A percentile compares a stretch with the other conserved stretches of the same genome.
These are phyloP conservation scores for Polyommatus iphigenia DNA, from an alignment of 2,888 invertebrate genomes.

Conservation along the genomic window DNA sequence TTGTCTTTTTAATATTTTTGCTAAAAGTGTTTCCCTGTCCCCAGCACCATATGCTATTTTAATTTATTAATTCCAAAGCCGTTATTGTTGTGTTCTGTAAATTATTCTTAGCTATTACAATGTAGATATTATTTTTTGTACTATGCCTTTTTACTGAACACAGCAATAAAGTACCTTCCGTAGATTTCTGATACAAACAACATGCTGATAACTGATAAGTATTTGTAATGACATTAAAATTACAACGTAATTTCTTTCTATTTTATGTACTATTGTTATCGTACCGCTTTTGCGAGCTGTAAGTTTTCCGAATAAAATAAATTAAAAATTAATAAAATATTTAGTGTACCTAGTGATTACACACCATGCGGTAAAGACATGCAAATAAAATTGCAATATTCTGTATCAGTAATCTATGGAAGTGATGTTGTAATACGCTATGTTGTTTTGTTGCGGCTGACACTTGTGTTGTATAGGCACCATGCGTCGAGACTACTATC, in stretches of 20 bases:
- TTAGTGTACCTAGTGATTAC: too few relatives aligned
- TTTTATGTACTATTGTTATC: too few relatives aligned
- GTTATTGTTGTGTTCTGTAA: conserved; percentile 25
- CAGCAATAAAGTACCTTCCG: not conserved
- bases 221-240: not conserved
- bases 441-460: conserved; percentile 31
- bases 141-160: not conserved
- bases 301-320: too few relatives aligned
- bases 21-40: conserved; percentile 11
- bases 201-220: not conserved
- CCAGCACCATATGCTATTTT: conserved; percentile 3
- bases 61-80: not conserved
- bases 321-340: too few relatives aligned
- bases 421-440: conserved; percentile 3
- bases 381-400: not conserved
- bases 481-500: conserved; percentile 94
- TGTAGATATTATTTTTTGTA: not conserved
- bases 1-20: conserved; percentile 17
- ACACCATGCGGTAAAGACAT: too few relatives aligned
- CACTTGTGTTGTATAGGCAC: conserved; percentile 54
- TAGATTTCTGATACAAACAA: not conserved
- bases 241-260: too few relatives aligned
- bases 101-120: not conserved
- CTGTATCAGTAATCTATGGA: not conserved
- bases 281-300: too few relatives aligned